Evolutionary conservation across 2,797 vertebrate genomes (phyloP).

Genomic region (Muraenolepis orangiensis): DNA sequence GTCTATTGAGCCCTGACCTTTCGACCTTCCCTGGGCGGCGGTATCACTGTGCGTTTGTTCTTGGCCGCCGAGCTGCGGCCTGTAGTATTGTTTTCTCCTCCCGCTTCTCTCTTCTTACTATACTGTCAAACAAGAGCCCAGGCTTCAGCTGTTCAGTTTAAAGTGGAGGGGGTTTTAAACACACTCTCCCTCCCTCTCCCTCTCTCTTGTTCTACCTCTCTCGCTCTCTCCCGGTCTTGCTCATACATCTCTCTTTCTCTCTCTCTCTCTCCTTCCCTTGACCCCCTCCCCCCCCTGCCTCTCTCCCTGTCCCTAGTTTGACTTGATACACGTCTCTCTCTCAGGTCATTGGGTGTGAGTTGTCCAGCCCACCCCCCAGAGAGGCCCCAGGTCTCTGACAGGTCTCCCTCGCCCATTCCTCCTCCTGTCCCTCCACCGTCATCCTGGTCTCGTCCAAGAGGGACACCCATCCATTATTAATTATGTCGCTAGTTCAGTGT

Average conservation of each 20-base stretch:
- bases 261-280: background rate
- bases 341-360: no score
- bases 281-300: no score
- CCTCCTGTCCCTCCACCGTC: background rate
- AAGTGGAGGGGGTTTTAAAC: no score
- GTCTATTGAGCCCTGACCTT: slow-evolving; percentile 41
- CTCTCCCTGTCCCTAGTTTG: no score
- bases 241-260: no score
- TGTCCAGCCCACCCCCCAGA: background rate
- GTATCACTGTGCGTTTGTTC: slow-evolving; percentile 19
- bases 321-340: no score
- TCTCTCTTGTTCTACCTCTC: no score
- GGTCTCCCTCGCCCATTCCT: background rate
- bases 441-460: background rate
- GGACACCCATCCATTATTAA: background rate
- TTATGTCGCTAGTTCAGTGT: background rate
- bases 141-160: background rate
- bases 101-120: slow-evolving; percentile 9
- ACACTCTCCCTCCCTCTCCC: no score
- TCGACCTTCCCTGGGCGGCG: slow-evolving; percentile 30
- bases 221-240: no score
- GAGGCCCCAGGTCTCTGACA: background rate
- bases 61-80: slow-evolving; percentile 14
- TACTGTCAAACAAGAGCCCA: background rate
- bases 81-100: slow-evolving; percentile 42